Evolutionary conservation across 2,888 invertebrate species (phyloP).

Genomic region (Ecliptopera silaceata): DNA sequence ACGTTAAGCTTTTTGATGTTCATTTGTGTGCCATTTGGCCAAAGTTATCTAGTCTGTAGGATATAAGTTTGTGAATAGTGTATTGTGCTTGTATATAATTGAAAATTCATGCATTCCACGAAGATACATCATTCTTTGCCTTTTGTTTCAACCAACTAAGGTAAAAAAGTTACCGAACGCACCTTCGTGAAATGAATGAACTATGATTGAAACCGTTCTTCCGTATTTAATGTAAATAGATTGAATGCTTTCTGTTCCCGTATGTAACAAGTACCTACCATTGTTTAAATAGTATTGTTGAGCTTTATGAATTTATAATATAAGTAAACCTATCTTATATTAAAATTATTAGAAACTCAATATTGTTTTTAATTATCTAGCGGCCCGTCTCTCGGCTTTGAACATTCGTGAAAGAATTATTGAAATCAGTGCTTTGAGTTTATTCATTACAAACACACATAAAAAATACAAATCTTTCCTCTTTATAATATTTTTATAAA

Average conservation of each 20-base stretch:
- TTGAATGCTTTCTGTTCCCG: not conserved
- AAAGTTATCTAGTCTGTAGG: not conserved
- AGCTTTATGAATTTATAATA: slow-evolving; percentile 1
- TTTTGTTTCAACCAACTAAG: too few relatives aligned
- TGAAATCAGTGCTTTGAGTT: too few relatives aligned
- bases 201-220: slow-evolving; percentile 6
- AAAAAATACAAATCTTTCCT: too few relatives aligned
- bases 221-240: slow-evolving; percentile 11
- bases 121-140: too few relatives aligned
- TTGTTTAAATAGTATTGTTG: slow-evolving; percentile 4
- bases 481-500: too few relatives aligned
- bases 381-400: too few relatives aligned
- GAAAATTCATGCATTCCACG: not conserved
- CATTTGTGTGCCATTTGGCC: not conserved
- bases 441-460: too few relatives aligned
- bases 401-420: too few relatives aligned
- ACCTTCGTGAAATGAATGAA: too few relatives aligned
- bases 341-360: not conserved
- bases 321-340: not conserved
- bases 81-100: slow-evolving; percentile 28
- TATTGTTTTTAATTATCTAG: not conserved
- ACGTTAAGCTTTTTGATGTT: not conserved
- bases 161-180: too few relatives aligned
- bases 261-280: not conserved
- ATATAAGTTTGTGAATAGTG: not conserved